phyloP scores from a whole-genome alignment of 2,113 vertebrate genomes.

The Ifrita kowaldi region DNA sequence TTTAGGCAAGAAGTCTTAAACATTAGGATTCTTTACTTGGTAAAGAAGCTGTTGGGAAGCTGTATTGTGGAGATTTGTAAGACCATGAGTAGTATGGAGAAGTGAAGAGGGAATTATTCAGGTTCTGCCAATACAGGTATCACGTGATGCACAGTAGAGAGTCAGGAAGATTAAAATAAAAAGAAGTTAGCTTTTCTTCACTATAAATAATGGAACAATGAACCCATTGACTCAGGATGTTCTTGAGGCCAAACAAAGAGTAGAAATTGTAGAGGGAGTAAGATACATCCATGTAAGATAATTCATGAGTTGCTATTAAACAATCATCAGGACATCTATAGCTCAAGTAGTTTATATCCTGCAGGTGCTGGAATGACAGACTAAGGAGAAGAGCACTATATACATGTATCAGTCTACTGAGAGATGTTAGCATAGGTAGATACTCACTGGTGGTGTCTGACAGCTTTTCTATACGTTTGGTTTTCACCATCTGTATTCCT shows the following conservation, averaged over 20 bases:
- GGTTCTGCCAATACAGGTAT: not conserved
- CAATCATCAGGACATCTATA: not conserved
- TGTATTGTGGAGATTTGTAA: not conserved
- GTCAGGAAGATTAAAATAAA: not conserved
- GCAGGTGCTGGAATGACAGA: not conserved
- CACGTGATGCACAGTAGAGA: fast-evolving
- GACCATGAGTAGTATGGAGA: not conserved
- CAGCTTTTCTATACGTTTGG: not conserved
- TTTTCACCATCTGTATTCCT: not conserved
- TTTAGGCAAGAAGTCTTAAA: not conserved
- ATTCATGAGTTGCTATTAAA: not conserved
- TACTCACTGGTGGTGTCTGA: not conserved
- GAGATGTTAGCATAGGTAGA: not conserved
- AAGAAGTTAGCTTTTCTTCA: not conserved
- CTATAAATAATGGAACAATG: not conserved
- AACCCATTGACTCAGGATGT: not conserved
- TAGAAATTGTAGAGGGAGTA: not conserved
- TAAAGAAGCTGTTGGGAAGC: not conserved
- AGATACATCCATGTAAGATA: not conserved
- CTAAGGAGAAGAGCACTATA: not conserved
- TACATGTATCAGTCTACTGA: not conserved
- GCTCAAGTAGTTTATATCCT: not conserved
- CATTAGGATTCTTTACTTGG: not conserved
- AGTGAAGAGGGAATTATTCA: not conserved
- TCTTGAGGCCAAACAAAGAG: not conserved